These are phyloP conservation scores for Lithobates sylvaticus DNA, from an alignment of 2,797 vertebrate genomes.

Conservation along the genomic window DNA sequence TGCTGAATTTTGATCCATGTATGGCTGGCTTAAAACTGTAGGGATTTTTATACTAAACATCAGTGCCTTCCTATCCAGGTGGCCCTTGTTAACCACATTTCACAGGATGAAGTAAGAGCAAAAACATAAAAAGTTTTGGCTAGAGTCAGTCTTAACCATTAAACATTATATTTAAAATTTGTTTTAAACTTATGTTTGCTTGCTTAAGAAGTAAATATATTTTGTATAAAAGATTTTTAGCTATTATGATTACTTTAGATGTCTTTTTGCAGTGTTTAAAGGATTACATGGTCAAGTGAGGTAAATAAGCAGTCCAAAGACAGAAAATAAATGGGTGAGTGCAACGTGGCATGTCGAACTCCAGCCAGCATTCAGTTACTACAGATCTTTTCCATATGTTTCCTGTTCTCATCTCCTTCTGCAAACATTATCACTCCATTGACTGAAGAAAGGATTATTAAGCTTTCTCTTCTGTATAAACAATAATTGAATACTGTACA, in stretches of 20 bases:
- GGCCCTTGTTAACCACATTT: too few species aligned
- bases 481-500: conserved; percentile 66
- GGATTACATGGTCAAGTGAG: conserved; percentile 61
- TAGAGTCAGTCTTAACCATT: too few species aligned
- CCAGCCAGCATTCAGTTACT: conserved; percentile 80
- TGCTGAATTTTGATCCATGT: too few species aligned
- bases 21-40: too few species aligned
- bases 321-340: conserved; percentile 76
- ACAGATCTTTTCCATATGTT: conserved; percentile 96
- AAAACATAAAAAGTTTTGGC: too few species aligned
- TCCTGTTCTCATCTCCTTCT: conserved; percentile 82
- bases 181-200: too few species aligned
- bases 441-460: conserved; percentile 67
- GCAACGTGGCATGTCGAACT: conserved; percentile 90
- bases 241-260: background rate
- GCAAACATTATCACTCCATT: conserved; percentile 68
- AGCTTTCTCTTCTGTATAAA: conserved; percentile 53
- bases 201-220: too few species aligned
- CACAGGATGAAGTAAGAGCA: too few species aligned
- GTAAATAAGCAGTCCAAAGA: conserved; percentile 67
- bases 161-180: too few species aligned
- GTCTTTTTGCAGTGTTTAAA: conserved; percentile 43
- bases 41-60: too few species aligned
- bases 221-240: background rate
- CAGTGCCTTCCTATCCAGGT: too few species aligned